Evolutionary conservation across 1,140 invertebrate genomes (phyloP).

Genomic region (Cataglyphis hispanica): DNA sequence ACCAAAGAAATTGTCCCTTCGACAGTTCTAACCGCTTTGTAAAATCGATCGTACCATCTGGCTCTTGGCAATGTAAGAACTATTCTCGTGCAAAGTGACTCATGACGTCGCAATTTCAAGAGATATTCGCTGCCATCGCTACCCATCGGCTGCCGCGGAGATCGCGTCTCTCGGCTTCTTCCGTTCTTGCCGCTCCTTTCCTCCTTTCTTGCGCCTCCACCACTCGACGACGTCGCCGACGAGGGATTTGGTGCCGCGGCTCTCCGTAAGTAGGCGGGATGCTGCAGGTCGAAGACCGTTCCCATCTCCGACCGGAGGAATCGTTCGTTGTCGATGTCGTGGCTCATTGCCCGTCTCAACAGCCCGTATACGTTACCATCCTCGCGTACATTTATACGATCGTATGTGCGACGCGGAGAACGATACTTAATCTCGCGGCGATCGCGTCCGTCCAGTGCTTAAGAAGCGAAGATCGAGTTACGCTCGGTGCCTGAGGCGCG

Average conservation of each 20-base stretch:
- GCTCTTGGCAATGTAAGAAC: slow-evolving; percentile 35
- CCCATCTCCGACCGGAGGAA: slow-evolving; percentile 34
- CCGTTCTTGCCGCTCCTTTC: slow-evolving; percentile 44
- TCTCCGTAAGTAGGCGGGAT: slow-evolving; percentile 64
- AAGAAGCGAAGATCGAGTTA: slow-evolving; percentile 10
- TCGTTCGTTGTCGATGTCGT: slow-evolving; percentile 60
- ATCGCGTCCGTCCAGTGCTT: slow-evolving; percentile 30
- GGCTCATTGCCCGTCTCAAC: slow-evolving; percentile 53
- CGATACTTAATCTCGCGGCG: slow-evolving; percentile 41
- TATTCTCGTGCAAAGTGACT: slow-evolving; percentile 62
- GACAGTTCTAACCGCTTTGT: slow-evolving; percentile 33
- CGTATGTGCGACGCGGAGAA: neutral
- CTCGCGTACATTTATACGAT: slow-evolving; percentile 43
- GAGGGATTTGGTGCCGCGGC: slow-evolving; percentile 56
- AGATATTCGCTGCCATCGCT: slow-evolving; percentile 43
- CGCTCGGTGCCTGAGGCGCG: neutral
- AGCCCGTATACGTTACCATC: slow-evolving; percentile 14
- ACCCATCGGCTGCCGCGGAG: slow-evolving; percentile 23
- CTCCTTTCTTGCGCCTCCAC: slow-evolving; percentile 52
- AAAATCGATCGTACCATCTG: slow-evolving; percentile 55
- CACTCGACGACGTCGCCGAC: slow-evolving; percentile 41
- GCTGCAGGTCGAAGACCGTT: slow-evolving; percentile 67
- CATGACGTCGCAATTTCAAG: slow-evolving; percentile 55
- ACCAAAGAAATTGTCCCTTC: slow-evolving; percentile 36
- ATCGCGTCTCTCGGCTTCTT: slow-evolving; percentile 51